phyloP scores from a whole-genome alignment of 2,113 vertebrate genomes.

The Hippocampus zosterae region DNA sequence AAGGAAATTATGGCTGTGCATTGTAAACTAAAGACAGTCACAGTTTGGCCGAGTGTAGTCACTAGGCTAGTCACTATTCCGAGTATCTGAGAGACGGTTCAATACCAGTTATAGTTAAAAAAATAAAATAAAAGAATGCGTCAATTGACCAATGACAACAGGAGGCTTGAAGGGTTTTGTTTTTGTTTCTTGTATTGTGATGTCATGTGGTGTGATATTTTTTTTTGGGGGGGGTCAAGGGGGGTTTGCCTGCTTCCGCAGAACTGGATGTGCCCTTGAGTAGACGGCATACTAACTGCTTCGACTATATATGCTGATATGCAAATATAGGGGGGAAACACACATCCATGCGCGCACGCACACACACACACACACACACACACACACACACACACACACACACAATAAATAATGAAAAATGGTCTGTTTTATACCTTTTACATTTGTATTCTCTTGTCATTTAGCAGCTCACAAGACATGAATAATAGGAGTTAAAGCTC shows the following conservation, averaged over 20 bases:
- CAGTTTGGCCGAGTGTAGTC: not conserved
- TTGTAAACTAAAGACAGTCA: not conserved
- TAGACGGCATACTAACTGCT: no score
- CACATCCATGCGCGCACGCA: no score
- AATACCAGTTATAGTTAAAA: not conserved
- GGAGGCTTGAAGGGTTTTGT: no score
- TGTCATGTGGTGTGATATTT: no score
- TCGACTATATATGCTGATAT: not conserved
- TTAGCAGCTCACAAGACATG: conserved; percentile 4
- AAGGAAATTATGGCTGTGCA: not conserved
- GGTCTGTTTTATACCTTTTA: not conserved
- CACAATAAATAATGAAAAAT: not conserved
- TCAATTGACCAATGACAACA: no score
- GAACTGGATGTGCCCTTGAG: no score
- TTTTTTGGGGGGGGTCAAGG: no score
- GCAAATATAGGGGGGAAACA: not conserved
- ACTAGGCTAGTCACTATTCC: not conserved
- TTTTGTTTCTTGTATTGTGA: no score
- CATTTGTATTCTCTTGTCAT: conserved; percentile 6
- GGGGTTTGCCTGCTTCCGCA: no score
- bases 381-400: no score
- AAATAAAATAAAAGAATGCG: not conserved
- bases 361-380: no score
- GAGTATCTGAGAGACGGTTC: not conserved
- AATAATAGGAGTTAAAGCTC: conserved; percentile 25